Percentiles rank a stretch among this genome's conserved stretches.
These are phyloP conservation scores for Hipparchia semele DNA, from an alignment of 2,888 invertebrate genomes.

Conservation along the genomic window DNA sequence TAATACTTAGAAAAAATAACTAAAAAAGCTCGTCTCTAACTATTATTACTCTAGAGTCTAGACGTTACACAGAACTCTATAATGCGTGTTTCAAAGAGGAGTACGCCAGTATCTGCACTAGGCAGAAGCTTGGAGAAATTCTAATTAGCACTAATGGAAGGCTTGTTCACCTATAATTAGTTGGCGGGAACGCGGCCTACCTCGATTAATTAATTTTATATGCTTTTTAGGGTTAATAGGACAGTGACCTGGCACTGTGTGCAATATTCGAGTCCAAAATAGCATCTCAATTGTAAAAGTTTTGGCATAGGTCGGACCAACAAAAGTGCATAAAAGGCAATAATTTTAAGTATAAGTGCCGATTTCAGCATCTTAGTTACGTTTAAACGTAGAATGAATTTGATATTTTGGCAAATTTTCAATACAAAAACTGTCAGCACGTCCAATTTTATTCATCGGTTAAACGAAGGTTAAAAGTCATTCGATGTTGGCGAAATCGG, in stretches of 20 bases:
- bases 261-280: slow-evolving; percentile 21
- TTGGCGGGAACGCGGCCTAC: slow-evolving; percentile 49
- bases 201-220: slow-evolving; percentile 50
- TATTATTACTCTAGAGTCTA: not conserved
- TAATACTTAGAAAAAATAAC: no score
- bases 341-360: not conserved
- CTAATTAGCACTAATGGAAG: slow-evolving; percentile 77
- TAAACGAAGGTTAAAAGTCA: no score
- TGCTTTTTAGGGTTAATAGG: slow-evolving; percentile 39
- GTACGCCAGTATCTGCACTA: slow-evolving; percentile 70
- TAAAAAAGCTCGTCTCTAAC: not conserved
- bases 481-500: no score
- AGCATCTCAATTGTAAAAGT: slow-evolving; percentile 8
- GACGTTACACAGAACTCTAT: slow-evolving; percentile 4
- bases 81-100: slow-evolving; percentile 15
- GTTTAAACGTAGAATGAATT: no score
- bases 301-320: not conserved
- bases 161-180: slow-evolving; percentile 66
- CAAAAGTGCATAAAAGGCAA: not conserved
- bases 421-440: no score
- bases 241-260: slow-evolving; percentile 35
- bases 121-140: slow-evolving; percentile 59
- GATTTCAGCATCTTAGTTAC: no score
- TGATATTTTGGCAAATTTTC: no score
- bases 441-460: no score